These are phyloP conservation scores for Spodoptera frugiperda DNA, from an alignment of 1,140 invertebrate genomes.

Conservation along the genomic window DNA sequence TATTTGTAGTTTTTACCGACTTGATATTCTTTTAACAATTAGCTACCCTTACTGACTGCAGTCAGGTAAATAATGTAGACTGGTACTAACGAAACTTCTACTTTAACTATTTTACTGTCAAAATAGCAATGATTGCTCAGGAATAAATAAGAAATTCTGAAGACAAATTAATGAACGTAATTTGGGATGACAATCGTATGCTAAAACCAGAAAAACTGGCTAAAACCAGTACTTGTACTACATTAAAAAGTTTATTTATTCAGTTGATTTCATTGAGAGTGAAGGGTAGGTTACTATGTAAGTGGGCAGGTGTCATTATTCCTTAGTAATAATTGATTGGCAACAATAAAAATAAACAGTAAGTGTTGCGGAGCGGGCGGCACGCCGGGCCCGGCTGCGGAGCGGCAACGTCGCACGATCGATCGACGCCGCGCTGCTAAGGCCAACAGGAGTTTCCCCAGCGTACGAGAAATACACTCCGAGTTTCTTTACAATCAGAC, in stretches of 20 bases:
- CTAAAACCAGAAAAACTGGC: no score
- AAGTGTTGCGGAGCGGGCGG: slow-evolving; percentile 52
- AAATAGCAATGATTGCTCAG: no score
- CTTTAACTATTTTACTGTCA: no score
- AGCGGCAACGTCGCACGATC: slow-evolving; percentile 67
- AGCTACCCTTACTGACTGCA: no score
- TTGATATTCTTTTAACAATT: no score
- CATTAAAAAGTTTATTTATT: slow-evolving; percentile 16
- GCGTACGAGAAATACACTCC: slow-evolving; percentile 37
- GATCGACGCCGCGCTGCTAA: slow-evolving; percentile 51
- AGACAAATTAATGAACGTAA: no score
- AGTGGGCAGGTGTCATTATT: slow-evolving; percentile 75
- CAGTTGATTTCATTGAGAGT: not conserved
- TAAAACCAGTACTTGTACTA: not conserved
- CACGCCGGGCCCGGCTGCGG: slow-evolving; percentile 47
- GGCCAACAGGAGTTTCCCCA: slow-evolving; percentile 46
- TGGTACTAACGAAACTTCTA: no score
- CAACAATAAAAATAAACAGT: slow-evolving; percentile 81
- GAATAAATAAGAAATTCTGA: no score
- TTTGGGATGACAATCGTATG: no score
- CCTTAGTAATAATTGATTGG: slow-evolving; percentile 75
- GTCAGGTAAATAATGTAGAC: no score
- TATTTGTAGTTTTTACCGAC: no score
- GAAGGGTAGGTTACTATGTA: slow-evolving; percentile 33
- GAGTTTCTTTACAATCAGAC: slow-evolving; percentile 42